Evolutionary conservation across 2,797 vertebrate species (phyloP).

Genomic region (Setipinna tenuifilis): DNA sequence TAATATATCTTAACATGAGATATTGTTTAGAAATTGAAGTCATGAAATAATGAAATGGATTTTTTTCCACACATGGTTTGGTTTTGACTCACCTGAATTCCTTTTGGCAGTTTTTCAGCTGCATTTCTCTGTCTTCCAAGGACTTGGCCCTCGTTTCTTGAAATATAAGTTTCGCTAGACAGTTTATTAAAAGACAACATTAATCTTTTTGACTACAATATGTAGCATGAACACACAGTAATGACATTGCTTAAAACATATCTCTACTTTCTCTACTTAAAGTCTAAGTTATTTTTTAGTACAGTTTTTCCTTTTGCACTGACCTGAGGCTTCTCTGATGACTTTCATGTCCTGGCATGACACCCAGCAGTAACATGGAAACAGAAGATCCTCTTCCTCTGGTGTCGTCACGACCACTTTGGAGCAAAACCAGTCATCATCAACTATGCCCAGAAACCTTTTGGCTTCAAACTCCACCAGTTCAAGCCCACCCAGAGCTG

Average conservation of each 20-base stretch:
- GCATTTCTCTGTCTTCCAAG: conserved; percentile 9
- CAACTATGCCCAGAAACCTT: not conserved
- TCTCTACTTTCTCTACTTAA: too few species aligned
- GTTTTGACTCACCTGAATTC: conserved; percentile 14
- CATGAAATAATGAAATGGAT: not conserved
- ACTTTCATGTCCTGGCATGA: not conserved
- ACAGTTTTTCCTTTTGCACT: too few species aligned
- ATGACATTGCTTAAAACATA: not conserved
- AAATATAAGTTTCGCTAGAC: not conserved
- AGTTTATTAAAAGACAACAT: not conserved
- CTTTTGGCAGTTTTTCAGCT: not conserved
- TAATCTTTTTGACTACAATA: not conserved
- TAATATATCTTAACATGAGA: too few species aligned
- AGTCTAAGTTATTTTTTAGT: too few species aligned
- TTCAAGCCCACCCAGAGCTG: conserved; percentile 27
- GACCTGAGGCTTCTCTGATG: conserved; percentile 31
- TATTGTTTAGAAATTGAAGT: too few species aligned
- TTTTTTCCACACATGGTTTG: too few species aligned
- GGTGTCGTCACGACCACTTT: conserved; percentile 34
- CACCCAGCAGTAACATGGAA: conserved; percentile 40
- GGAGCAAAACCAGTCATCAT: conserved; percentile 44
- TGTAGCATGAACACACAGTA: not conserved
- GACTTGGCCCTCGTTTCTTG: not conserved
- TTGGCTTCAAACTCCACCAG: conserved; percentile 35
- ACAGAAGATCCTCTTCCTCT: not conserved